phyloP scores from a whole-genome alignment of 2,113 vertebrate genomes.

The Zapus hudsonius region DNA sequence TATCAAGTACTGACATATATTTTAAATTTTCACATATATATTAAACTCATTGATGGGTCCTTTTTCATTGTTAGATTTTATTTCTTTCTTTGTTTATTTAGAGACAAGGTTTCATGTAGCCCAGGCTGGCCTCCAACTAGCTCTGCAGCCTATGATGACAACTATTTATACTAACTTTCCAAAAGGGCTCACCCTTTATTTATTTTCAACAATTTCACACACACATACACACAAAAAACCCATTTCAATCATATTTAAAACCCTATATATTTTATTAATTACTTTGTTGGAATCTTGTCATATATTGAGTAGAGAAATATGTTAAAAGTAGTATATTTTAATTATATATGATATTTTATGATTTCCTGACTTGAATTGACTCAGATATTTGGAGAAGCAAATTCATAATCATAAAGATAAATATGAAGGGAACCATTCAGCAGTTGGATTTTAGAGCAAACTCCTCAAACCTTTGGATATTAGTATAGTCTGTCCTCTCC shows the following conservation, averaged over 20 bases:
- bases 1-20: neutral
- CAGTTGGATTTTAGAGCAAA: slow-evolving; percentile 21
- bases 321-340: slow-evolving; percentile 27
- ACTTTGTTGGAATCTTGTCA: slow-evolving; percentile 10
- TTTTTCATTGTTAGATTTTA: neutral
- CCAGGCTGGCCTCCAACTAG: too few relatives aligned
- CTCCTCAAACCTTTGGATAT: neutral
- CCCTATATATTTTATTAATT: neutral
- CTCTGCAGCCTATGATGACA: neutral
- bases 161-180: neutral
- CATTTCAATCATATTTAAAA: neutral
- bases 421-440: neutral
- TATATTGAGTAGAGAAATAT: neutral
- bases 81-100: neutral
- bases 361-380: neutral
- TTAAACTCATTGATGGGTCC: neutral
- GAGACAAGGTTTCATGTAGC: too few relatives aligned
- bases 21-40: neutral
- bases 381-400: neutral
- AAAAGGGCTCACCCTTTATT: neutral
- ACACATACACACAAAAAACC: too few relatives aligned
- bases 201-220: too few relatives aligned
- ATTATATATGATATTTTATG: neutral
- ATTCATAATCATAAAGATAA: neutral
- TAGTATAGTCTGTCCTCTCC: neutral